A percentile compares a stretch with the other conserved stretches of the same genome.
phyloP scores from a whole-genome alignment of 53 echinoderm and acorn worm species.

The Astropecten irregularis region DNA sequence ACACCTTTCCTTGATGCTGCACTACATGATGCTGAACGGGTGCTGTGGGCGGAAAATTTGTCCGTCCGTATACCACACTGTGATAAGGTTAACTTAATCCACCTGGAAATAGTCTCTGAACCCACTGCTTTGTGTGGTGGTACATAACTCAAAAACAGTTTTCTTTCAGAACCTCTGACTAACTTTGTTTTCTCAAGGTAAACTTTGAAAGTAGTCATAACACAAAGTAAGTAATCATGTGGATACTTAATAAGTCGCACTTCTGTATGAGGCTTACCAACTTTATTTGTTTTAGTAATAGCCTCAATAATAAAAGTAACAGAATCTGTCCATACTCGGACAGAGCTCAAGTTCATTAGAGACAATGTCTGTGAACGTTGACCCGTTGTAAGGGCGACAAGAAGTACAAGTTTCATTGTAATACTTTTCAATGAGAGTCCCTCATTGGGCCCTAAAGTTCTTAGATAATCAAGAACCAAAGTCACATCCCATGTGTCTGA shows the following conservation, averaged over 20 bases:
- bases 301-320: neutral
- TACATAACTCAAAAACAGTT: too few species aligned
- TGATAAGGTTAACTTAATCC: too few species aligned
- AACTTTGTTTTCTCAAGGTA: too few species aligned
- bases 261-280: too few species aligned
- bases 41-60: neutral
- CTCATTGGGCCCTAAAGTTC: neutral
- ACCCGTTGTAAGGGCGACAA: constrained; percentile 12
- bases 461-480: neutral
- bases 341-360: neutral
- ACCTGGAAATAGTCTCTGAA: too few species aligned
- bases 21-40: neutral
- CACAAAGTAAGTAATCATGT: too few species aligned
- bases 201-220: too few species aligned
- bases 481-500: constrained; percentile 22
- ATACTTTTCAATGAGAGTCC: neutral
- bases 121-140: too few species aligned
- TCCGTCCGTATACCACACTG: too few species aligned
- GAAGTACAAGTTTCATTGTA: constrained; percentile 1
- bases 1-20: neutral
- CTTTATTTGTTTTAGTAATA: neutral
- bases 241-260: too few species aligned
- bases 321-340: neutral
- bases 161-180: too few species aligned
- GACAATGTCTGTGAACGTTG: neutral